Evolutionary conservation across 2,797 vertebrate genomes (phyloP).

Genomic region (Anas flavirostris): DNA sequence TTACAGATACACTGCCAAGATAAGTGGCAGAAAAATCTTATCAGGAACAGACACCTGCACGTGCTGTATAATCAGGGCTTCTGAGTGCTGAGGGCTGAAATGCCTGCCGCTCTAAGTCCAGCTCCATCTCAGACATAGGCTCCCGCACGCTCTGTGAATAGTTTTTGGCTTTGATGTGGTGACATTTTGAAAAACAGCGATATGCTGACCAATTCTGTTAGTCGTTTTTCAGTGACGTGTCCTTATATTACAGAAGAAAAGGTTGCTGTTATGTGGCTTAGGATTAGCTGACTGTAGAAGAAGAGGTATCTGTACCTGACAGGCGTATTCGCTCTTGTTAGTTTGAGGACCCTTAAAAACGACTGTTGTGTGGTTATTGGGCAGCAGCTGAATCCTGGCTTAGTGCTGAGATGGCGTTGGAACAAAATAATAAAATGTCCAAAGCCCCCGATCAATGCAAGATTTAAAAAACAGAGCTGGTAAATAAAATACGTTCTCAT

Average conservation of each 20-base stretch:
- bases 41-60: not conserved
- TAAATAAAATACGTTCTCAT: not conserved
- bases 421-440: not conserved
- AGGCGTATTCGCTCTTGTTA: accelerated
- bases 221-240: not conserved
- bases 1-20: accelerated
- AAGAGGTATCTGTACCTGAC: not conserved
- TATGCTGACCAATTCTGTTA: not conserved
- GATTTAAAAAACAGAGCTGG: not conserved
- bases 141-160: not conserved
- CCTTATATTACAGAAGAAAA: not conserved
- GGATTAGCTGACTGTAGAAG: accelerated
- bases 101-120: not conserved
- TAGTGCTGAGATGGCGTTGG: too few species aligned
- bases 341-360: not conserved
- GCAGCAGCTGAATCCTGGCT: not conserved
- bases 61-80: not conserved
- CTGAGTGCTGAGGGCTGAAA: not conserved
- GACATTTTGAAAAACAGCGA: not conserved
- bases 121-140: not conserved
- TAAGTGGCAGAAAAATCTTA: not conserved
- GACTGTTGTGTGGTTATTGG: too few species aligned
- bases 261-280: accelerated
- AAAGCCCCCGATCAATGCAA: not conserved
- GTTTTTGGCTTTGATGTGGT: not conserved